These are phyloP conservation scores for Dendrolimus houi DNA, from an alignment of 2,888 invertebrate genomes.

Conservation along the genomic window DNA sequence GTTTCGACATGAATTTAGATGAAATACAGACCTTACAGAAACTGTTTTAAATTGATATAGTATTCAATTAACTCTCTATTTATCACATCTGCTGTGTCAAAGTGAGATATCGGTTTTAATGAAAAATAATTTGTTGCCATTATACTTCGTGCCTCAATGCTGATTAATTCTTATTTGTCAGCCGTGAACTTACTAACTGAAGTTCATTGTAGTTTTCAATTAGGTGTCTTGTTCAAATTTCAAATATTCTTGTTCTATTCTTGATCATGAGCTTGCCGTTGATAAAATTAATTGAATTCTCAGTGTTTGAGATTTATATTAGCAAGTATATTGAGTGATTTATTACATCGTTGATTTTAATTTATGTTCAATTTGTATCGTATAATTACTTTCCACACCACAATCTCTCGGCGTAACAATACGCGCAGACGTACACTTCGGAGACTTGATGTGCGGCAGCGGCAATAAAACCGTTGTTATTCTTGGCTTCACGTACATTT, in stretches of 20 bases:
- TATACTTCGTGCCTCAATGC: conserved; percentile 13
- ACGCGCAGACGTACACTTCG: conserved; percentile 15
- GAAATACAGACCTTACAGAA: background rate
- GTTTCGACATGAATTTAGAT: background rate
- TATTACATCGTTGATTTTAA: conserved; percentile 24
- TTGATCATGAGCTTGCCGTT: conserved; percentile 1
- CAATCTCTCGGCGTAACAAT: conserved; percentile 18
- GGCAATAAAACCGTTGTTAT: conserved; percentile 21
- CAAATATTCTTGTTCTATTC: conserved; percentile 24
- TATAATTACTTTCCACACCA: conserved; percentile 26
- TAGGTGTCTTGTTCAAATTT: conserved; percentile 24
- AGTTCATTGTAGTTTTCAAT: conserved; percentile 46
- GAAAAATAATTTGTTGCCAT: conserved; percentile 6
- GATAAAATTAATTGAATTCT: conserved; percentile 9
- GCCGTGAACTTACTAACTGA: conserved; percentile 36
- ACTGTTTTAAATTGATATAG: background rate
- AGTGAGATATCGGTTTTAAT: background rate
- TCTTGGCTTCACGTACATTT: conserved; percentile 19
- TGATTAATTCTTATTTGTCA: conserved; percentile 29
- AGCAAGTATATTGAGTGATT: conserved; percentile 26
- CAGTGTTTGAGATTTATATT: conserved; percentile 15
- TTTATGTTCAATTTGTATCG: conserved; percentile 33
- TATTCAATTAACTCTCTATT: background rate
- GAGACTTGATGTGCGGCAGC: conserved; percentile 7
- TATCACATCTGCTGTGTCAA: background rate